A percentile compares a stretch with the other conserved stretches of the same genome.
phyloP scores from a whole-genome alignment of 2,113 vertebrate species.

The Hyla sarda region DNA sequence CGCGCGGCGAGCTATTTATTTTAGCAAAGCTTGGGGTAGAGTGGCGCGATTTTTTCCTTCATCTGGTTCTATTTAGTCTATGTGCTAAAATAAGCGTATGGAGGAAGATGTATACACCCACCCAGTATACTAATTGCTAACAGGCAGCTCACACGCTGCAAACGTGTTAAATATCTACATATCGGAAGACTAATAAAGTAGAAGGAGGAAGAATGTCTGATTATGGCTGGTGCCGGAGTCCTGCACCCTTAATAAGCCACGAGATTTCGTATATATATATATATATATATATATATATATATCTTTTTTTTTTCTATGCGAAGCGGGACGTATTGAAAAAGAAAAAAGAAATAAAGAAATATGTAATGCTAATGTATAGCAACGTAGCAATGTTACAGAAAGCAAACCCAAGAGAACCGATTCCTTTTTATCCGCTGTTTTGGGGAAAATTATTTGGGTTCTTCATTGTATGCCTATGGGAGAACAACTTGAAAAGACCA shows the following conservation, averaged over 20 bases:
- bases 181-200: conserved; percentile 37
- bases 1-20: conserved; percentile 62
- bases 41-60: conserved; percentile 41
- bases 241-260: neutral
- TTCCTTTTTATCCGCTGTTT: neutral
- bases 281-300: too few relatives aligned
- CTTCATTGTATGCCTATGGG: too few relatives aligned
- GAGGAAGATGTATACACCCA: conserved; percentile 58
- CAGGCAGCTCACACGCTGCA: conserved; percentile 55
- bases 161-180: conserved; percentile 51
- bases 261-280: neutral
- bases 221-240: neutral
- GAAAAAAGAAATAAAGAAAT: neutral
- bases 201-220: neutral
- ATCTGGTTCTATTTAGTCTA: conserved; percentile 57
- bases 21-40: conserved; percentile 59
- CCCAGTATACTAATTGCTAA: conserved; percentile 62
- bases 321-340: neutral
- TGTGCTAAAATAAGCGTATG: conserved; percentile 52
- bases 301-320: neutral
- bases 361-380: neutral
- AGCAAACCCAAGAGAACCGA: neutral
- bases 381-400: neutral
- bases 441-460: neutral
- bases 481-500: too few relatives aligned